Conservation (phyloP, 1,140 invertebrate genomes). For the Arion vulgaris region DNA sequence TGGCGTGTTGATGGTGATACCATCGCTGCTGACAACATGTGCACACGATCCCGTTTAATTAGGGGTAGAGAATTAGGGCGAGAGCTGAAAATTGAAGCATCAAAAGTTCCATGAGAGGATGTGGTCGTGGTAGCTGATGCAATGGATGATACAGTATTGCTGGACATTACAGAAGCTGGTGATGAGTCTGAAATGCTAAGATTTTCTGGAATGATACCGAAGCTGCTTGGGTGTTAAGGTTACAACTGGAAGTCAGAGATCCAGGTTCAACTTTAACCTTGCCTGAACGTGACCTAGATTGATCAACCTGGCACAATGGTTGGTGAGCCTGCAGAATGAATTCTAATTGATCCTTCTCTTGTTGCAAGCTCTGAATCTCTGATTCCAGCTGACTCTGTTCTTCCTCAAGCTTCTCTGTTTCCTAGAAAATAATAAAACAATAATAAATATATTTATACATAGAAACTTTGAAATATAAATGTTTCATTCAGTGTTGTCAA, state of each 20-base stretch:
- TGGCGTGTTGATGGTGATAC: conserved; percentile 88
- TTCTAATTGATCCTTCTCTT: conserved; percentile 86
- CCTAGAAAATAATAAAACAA: conserved; percentile 72
- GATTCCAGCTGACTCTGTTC: conserved; percentile 85
- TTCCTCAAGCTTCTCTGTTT: conserved; percentile 90
- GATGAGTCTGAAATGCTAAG: conserved; percentile 22
- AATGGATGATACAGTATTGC: conserved; percentile 13
- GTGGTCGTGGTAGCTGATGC: not conserved
- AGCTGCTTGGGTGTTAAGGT: not conserved
- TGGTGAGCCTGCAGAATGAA: conserved; percentile 84
- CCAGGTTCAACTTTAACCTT: conserved; percentile 25
- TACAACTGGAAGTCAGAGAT: not conserved
- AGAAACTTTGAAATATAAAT: too few species aligned
- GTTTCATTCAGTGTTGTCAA: too few species aligned
- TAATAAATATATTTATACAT: not conserved
- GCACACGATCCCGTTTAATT: conserved; percentile 41
- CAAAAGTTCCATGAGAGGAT: not conserved
- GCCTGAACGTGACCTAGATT: conserved; percentile 5
- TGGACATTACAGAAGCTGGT: not conserved
- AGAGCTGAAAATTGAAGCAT: conserved; percentile 37
- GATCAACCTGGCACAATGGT: conserved; percentile 75
- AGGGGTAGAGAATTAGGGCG: conserved; percentile 67
- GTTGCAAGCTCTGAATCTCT: conserved; percentile 84
- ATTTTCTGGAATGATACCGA: conserved; percentile 12
- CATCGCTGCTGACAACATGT: conserved; percentile 68